phyloP scores from a whole-genome alignment of 2,888 invertebrate genomes.

The Mamestra brassicae region DNA sequence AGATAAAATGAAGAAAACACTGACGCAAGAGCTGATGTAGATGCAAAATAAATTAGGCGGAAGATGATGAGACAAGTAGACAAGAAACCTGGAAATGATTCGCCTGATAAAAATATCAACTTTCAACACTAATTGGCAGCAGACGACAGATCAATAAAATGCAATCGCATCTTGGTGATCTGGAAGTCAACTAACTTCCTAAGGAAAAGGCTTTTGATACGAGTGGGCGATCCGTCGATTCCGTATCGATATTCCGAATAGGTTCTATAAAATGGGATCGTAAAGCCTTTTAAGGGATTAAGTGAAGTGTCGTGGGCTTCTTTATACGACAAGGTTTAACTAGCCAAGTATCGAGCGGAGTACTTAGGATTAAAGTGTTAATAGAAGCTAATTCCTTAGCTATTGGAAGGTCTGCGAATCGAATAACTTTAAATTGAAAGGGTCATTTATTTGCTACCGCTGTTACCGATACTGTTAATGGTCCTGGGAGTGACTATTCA shows the following conservation, averaged over 20 bases:
- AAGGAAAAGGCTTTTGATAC: constrained; percentile 21
- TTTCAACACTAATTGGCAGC: constrained; percentile 26
- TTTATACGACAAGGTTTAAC: constrained; percentile 42
- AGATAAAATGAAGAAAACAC: background rate
- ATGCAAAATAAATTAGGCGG: constrained; percentile 9
- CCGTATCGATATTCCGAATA: constrained; percentile 46
- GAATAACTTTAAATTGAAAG: constrained; percentile 19
- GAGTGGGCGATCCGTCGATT: constrained; percentile 50
- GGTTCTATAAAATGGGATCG: constrained; percentile 49
- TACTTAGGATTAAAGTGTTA: constrained; percentile 42
- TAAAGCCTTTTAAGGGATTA: constrained; percentile 61
- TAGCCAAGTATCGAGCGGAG: constrained; percentile 20
- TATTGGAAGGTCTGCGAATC: constrained; percentile 4
- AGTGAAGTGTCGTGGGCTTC: constrained; percentile 57
- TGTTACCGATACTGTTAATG: background rate
- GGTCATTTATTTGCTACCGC: background rate
- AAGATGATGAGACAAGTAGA: constrained; percentile 7
- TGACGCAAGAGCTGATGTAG: background rate
- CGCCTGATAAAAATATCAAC: background rate
- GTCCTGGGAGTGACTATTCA: background rate
- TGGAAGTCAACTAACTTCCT: constrained; percentile 35
- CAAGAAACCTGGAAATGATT: constrained; percentile 18
- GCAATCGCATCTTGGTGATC: constrained; percentile 3
- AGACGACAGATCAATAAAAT: constrained; percentile 27
- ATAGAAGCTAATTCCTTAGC: constrained; percentile 16